Evolutionary conservation across 2,888 invertebrate genomes (phyloP), one percentile per base, ranked within the genome.

Genomic region (Trissolcus brochymenae): DNA sequence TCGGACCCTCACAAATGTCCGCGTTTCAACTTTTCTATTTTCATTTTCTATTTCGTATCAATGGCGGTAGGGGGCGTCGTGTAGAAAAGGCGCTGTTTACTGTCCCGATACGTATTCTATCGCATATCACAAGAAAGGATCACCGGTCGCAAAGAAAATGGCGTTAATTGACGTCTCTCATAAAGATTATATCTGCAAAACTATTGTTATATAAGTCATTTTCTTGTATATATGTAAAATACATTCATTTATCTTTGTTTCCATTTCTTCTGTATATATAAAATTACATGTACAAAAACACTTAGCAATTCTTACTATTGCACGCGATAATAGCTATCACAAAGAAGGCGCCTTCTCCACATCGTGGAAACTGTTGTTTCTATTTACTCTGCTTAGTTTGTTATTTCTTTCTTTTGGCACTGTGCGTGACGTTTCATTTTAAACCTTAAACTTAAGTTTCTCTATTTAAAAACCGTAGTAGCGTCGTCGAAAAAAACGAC

Each of bases 341-440:
- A 75, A 35, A 75, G 75, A 65, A 29, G 75, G 75, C 77, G 77
- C 77, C 77, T 73, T 68, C 73, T 77, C 77, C 73, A 70, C 75
- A 62, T 57, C 41, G 70, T 53, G 62, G 54, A 55, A 13, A 19
- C 60, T 25, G 25, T 25, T 25, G 25, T 54, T 64, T n/a, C 43
- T 66, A 66, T 57, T 67, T 67, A n/a, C 54, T 62, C 53, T 55
- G 35, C 61, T 55, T 50, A 59, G 35, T 72, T 50, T 35, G 21
- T 57, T 76, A 65, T 76, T 71, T 76, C 61, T 60, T 53, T 41
- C 60, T 78, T 84, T 85, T 85, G 85, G 84, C 85, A 85, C 85
- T 84, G 82, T 79, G 81, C 80, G 83, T 79, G 81, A 82, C 66
- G 76, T 78, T 35, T 35, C 35, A 35, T 35, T 35, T 35, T 35